These are phyloP conservation scores for Hassar affinis DNA, from an alignment of 2,113 vertebrate genomes.

Conservation along the genomic window DNA sequence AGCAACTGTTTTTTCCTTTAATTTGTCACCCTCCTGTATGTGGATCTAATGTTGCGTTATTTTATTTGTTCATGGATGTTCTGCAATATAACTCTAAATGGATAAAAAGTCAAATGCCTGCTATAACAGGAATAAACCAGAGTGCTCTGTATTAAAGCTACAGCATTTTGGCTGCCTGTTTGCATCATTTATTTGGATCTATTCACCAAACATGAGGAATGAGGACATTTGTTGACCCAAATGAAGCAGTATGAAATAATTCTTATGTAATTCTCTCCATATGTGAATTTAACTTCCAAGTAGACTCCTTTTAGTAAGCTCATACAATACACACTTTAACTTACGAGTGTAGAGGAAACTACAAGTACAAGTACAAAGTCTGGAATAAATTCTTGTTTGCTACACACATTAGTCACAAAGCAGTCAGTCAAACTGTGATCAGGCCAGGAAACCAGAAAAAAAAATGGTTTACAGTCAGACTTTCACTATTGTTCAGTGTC, in stretches of 20 bases:
- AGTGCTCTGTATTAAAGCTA: no score
- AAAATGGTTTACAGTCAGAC: background rate
- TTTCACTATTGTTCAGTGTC: background rate
- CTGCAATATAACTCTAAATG: no score
- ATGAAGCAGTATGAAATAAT: background rate
- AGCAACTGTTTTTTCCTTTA: no score
- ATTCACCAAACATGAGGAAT: background rate
- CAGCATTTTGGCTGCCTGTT: background rate
- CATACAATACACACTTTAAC: background rate
- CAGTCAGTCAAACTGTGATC: background rate
- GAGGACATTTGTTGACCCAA: background rate
- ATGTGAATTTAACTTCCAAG: background rate
- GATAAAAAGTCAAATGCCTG: no score
- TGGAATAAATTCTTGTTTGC: background rate
- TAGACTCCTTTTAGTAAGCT: background rate
- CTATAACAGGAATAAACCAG: no score
- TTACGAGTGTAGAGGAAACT: background rate
- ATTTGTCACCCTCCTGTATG: no score
- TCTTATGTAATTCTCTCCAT: background rate
- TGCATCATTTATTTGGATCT: background rate
- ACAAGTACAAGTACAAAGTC: background rate
- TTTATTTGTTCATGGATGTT: no score
- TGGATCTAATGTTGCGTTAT: no score
- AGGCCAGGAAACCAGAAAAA: background rate
- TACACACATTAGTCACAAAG: background rate